A percentile compares a stretch with the other conserved stretches of the same genome.
These are phyloP conservation scores for Hippocampus guttulatus DNA, from an alignment of 2,113 vertebrate genomes.

Conservation along the genomic window DNA sequence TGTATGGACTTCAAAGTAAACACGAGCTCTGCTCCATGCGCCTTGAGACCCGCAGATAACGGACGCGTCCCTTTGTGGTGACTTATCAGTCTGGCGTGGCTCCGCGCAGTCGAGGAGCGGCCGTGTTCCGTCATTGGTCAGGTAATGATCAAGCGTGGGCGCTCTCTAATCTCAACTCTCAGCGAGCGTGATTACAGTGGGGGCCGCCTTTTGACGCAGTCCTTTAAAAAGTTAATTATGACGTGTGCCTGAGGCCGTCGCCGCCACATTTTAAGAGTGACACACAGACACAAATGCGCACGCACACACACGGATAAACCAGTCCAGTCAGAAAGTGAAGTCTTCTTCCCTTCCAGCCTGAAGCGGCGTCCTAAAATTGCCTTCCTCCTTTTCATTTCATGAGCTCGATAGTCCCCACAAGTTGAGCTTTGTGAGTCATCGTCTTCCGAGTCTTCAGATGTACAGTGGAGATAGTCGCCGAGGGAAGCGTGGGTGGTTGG, in stretches of 20 bases:
- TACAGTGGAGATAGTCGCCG: conserved; percentile 8
- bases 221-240: conserved; percentile 60
- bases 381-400: conserved; percentile 15
- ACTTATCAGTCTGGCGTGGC: conserved; percentile 26
- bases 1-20: too few species aligned
- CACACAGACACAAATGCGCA: conserved; percentile 5
- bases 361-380: not conserved
- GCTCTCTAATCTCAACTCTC: conserved; percentile 51
- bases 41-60: conserved; percentile 17
- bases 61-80: conserved; percentile 8
- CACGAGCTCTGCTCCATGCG: not conserved
- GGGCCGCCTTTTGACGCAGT: conserved; percentile 44
- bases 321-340: conserved; percentile 11
- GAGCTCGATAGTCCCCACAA: conserved; percentile 19
- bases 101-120: conserved; percentile 14
- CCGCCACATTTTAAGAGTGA: conserved; percentile 39
- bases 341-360: conserved; percentile 8
- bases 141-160: conserved; percentile 45
- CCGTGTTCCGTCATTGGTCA: conserved; percentile 42
- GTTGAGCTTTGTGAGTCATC: conserved; percentile 45
- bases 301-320: not conserved
- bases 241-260: conserved; percentile 35
- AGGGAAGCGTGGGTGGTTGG: conserved; percentile 36
- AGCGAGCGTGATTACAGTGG: conserved; percentile 50
- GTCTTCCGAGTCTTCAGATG: conserved; percentile 17